Conservation (phyloP, 2,888 invertebrate species). For the Stegophylla sp. region DNA sequence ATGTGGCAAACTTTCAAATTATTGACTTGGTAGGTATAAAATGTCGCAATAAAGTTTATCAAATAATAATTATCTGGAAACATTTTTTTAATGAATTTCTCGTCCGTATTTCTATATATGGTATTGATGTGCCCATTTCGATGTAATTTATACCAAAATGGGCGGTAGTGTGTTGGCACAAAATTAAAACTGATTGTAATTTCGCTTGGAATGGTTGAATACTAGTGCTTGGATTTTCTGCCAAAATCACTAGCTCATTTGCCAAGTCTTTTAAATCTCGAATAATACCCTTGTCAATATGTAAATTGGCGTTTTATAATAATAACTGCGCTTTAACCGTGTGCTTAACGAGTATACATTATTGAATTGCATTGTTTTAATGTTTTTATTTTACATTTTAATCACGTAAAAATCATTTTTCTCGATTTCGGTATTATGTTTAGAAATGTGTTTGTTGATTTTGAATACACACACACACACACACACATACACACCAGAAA, state of each 20-base stretch:
- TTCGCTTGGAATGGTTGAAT: not conserved
- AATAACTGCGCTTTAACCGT: not conserved
- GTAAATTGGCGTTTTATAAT: constrained; percentile 17
- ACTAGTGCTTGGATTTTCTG: constrained; percentile 1
- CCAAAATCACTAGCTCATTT: constrained; percentile 37
- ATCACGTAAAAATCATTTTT: not conserved
- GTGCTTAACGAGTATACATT: not conserved
- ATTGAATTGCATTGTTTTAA: not conserved
- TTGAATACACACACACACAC: no score
- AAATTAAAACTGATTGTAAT: constrained; percentile 29
- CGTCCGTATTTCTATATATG: not conserved
- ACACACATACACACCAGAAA: no score
- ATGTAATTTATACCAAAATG: constrained; percentile 5
- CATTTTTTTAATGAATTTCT: not conserved
- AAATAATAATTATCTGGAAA: not conserved
- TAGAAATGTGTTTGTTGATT: not conserved
- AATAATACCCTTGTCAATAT: constrained; percentile 26
- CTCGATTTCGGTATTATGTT: not conserved
- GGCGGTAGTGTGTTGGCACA: constrained; percentile 17
- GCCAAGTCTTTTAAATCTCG: constrained; percentile 38
- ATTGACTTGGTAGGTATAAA: not conserved
- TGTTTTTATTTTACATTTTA: not conserved
- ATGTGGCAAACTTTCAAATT: not conserved
- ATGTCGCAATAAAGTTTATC: no score
- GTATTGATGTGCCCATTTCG: not conserved